Evolutionary conservation across 2,888 invertebrate species (phyloP).

Genomic region (Phymatocera aterrima): DNA sequence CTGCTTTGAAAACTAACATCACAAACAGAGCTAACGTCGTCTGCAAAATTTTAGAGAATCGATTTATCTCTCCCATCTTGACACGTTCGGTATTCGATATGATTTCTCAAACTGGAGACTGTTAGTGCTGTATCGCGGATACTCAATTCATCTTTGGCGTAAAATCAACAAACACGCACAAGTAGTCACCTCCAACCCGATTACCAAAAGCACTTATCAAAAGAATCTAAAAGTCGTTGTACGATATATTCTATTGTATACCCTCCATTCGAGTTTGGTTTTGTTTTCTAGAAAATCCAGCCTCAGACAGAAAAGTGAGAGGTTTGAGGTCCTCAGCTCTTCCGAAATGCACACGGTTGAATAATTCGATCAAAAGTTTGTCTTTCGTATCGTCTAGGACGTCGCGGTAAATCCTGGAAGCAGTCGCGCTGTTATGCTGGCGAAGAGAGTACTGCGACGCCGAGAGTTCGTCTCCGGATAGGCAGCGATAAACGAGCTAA

Average conservation of each 20-base stretch:
- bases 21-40: background rate
- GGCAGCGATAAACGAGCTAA: conserved; percentile 41
- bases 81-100: background rate
- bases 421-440: conserved; percentile 26
- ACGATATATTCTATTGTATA: background rate
- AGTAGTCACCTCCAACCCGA: background rate
- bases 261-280: background rate
- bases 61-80: background rate
- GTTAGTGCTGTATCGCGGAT: background rate
- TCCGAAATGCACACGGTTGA: conserved; percentile 33
- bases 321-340: background rate
- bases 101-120: background rate
- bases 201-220: background rate
- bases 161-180: background rate
- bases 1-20: background rate
- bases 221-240: background rate
- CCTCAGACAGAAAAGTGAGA: conserved; percentile 5
- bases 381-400: conserved; percentile 24
- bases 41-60: background rate
- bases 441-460: conserved; percentile 26
- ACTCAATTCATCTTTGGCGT: background rate
- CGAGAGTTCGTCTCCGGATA: conserved; percentile 39
- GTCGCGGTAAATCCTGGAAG: conserved; percentile 5
- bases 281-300: background rate
- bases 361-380: conserved; percentile 35